A percentile compares a stretch with the other conserved stretches of the same genome.
These are phyloP conservation scores for Athrips mouffetella DNA, from an alignment of 2,888 invertebrate species.

Conservation along the genomic window DNA sequence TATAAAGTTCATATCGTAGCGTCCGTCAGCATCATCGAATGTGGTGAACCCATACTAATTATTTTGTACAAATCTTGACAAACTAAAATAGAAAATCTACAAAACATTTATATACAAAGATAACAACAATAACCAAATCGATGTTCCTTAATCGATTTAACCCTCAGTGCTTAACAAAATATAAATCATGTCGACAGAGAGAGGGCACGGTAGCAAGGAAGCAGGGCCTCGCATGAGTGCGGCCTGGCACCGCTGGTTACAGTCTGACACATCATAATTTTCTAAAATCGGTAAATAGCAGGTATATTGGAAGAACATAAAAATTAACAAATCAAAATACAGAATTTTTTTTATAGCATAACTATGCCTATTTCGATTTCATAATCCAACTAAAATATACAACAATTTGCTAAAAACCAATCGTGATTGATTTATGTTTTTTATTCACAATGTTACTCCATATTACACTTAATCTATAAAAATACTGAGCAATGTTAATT, in stretches of 20 bases:
- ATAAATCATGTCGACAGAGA: conserved; percentile 26
- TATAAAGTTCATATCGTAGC: conserved; percentile 59
- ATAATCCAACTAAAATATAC: conserved; percentile 30
- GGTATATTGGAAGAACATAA: conserved; percentile 51
- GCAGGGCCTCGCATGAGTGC: not conserved
- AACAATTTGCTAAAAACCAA: conserved; percentile 36
- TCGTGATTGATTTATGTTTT: conserved; percentile 43
- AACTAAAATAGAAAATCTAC: conserved; percentile 75
- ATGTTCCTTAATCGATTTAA: conserved; percentile 46
- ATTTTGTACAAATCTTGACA: conserved; percentile 71
- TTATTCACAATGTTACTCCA: conserved; percentile 52
- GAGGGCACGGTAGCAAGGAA: not conserved
- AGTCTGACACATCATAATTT: conserved; percentile 45
- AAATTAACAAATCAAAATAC: not conserved
- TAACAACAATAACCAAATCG: conserved; percentile 69
- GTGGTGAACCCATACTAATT: conserved; percentile 56
- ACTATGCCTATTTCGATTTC: not conserved
- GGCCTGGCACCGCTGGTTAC: conserved; percentile 24
- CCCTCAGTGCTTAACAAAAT: conserved; percentile 48
- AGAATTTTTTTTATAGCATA: conserved; percentile 5
- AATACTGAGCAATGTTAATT: conserved; percentile 76
- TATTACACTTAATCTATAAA: conserved; percentile 71
- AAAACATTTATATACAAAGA: conserved; percentile 72
- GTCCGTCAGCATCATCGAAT: conserved; percentile 51
- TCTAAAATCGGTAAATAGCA: not conserved